phyloP scores from a whole-genome alignment of 1,140 invertebrate genomes.

The Argopecten irradians region DNA sequence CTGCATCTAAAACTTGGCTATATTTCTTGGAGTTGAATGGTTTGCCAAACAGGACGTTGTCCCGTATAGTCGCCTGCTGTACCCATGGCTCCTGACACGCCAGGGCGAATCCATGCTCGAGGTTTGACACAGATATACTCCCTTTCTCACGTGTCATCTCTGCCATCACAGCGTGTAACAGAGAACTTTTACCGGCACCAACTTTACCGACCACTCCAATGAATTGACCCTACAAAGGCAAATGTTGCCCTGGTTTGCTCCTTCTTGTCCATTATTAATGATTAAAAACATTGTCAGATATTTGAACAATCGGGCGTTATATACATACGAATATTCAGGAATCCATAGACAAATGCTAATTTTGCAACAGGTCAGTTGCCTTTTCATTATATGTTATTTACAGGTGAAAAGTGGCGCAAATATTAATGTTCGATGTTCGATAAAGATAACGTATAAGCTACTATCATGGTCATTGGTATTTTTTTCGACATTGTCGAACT shows the following conservation, averaged over 20 bases:
- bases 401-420: too few species aligned
- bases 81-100: conserved; percentile 95
- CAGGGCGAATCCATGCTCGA: conserved; percentile 76
- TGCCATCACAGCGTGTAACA: conserved; percentile 73
- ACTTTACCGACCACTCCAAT: conserved; percentile 76
- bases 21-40: conserved; percentile 87
- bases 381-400: too few species aligned
- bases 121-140: conserved; percentile 52
- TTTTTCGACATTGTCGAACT: neutral
- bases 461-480: too few species aligned
- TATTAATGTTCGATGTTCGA: too few species aligned
- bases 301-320: too few species aligned
- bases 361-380: too few species aligned
- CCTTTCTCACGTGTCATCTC: conserved; percentile 71
- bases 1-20: conserved; percentile 85
- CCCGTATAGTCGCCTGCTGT: conserved; percentile 89
- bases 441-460: too few species aligned
- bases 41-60: conserved; percentile 96
- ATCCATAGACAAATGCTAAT: too few species aligned
- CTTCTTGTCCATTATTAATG: too few species aligned
- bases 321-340: too few species aligned
- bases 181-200: conserved; percentile 76
- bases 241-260: too few species aligned
- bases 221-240: conserved; percentile 71
- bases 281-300: too few species aligned